phyloP scores from a whole-genome alignment of 2,797 vertebrate species.

The Nyctibius grandis region DNA sequence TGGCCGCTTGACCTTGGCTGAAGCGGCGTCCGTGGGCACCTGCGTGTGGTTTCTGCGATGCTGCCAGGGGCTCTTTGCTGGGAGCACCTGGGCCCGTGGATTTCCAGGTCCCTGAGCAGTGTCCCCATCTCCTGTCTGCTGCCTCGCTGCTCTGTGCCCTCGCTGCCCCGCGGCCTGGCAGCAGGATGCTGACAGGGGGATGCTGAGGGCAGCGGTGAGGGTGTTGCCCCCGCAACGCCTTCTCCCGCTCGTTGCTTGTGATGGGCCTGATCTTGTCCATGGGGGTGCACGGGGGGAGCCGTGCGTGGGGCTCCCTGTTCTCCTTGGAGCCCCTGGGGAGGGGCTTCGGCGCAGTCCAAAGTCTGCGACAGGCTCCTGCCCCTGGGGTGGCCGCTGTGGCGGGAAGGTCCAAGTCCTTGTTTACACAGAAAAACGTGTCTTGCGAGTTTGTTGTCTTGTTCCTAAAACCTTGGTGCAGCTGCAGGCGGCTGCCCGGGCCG shows the following conservation, averaged over 20 bases:
- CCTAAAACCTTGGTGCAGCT: not conserved
- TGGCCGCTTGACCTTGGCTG: slow-evolving; percentile 17
- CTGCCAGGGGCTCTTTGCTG: not conserved
- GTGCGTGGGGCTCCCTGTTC: not conserved
- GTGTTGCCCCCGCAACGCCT: accelerated
- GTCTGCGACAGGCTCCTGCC: not conserved
- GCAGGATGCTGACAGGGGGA: not conserved
- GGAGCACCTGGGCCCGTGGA: not conserved
- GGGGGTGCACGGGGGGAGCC: not conserved
- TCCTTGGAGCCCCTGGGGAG: not conserved
- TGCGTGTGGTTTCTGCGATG: not conserved
- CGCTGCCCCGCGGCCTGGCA: not conserved
- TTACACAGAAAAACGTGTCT: slow-evolving; percentile 26
- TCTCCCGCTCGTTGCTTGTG: not conserved
- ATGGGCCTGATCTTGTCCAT: not conserved
- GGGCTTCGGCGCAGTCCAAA: slow-evolving; percentile 7
- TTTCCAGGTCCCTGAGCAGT: not conserved
- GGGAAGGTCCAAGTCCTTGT: slow-evolving; percentile 57
- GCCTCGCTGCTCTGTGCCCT: not conserved
- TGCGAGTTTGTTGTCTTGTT: slow-evolving; percentile 11
- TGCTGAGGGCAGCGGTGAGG: not conserved
- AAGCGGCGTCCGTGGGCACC: not conserved
- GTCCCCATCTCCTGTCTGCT: not conserved
- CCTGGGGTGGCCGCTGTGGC: not conserved
- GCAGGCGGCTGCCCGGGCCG: not conserved